Evolutionary conservation across 1,140 invertebrate genomes (phyloP).

Genomic region (Araneus ventricosus): DNA sequence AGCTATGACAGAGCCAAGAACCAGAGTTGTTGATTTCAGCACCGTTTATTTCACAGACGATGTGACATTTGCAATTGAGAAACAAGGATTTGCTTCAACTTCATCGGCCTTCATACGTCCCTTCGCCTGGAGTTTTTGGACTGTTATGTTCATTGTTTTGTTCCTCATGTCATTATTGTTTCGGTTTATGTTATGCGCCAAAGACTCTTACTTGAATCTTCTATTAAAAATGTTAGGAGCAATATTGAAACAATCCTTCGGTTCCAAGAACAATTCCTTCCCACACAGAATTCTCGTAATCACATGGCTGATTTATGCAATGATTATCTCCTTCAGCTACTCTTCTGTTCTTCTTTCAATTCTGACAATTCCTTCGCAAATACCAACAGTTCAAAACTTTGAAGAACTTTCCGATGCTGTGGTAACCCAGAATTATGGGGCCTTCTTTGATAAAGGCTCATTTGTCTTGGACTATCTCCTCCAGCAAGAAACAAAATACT

Average conservation of each 20-base stretch:
- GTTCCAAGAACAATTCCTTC: not conserved
- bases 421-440: no score
- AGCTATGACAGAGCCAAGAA: not conserved
- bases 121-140: not conserved
- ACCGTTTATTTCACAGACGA: not conserved
- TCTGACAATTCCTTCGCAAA: not conserved
- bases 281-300: not conserved
- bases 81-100: not conserved
- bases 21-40: not conserved
- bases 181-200: not conserved
- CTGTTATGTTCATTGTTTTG: not conserved
- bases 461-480: no score
- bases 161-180: not conserved
- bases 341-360: not conserved
- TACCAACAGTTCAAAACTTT: not conserved
- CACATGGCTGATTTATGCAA: not conserved
- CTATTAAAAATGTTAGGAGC: not conserved
- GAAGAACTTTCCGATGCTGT: not conserved
- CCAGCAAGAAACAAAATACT: no score
- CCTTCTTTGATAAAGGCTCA: no score
- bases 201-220: not conserved
- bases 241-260: not conserved
- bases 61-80: not conserved
- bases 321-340: not conserved
- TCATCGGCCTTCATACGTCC: not conserved